Conservation (phyloP, 2,113 vertebrate genomes). For the Marmota flaviventris region DNA sequence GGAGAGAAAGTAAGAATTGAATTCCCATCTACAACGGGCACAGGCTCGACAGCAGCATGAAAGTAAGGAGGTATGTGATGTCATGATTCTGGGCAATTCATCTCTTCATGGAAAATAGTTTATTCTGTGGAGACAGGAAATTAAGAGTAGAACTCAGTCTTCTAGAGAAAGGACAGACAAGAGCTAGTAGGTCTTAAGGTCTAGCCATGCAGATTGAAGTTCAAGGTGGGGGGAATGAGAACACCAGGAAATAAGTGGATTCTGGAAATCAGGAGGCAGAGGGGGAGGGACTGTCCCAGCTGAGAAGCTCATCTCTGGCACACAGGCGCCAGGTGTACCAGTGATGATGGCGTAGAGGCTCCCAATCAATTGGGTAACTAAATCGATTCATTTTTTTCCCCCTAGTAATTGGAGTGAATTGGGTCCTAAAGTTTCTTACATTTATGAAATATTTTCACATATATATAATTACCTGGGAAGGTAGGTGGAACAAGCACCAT, state of each 20-base stretch:
- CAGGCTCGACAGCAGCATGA: background rate
- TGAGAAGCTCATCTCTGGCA: background rate
- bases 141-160: background rate
- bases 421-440: background rate
- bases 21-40: background rate
- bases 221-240: background rate
- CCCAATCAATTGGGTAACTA: background rate
- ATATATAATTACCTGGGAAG: background rate
- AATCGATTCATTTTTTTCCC: background rate
- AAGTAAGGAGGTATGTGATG: background rate
- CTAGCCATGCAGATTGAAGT: background rate
- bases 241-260: background rate
- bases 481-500: background rate
- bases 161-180: background rate
- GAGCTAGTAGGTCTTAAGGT: background rate
- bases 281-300: background rate
- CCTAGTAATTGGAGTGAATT: background rate
- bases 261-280: background rate
- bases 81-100: background rate
- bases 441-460: background rate
- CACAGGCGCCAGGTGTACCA: background rate
- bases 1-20: background rate
- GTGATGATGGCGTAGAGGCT: background rate
- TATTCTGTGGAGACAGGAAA: background rate
- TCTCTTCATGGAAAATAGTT: background rate